phyloP scores from a whole-genome alignment of 1,140 invertebrate species.

The Leptopilina boulardi region DNA sequence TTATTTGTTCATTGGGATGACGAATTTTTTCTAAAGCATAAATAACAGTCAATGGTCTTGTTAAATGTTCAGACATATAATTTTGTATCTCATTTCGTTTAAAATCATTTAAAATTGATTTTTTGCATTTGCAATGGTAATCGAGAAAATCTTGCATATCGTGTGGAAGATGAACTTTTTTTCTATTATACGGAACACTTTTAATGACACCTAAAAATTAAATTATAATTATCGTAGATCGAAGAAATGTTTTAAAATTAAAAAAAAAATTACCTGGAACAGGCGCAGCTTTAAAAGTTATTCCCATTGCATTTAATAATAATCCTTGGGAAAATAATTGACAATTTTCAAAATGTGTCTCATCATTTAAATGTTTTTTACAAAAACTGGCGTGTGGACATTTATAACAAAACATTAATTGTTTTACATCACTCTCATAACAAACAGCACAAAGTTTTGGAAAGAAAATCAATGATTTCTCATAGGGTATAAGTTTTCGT shows the following conservation, averaged over 20 bases:
- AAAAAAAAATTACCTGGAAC: conserved; percentile 18
- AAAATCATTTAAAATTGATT: neutral
- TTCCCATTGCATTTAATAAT: neutral
- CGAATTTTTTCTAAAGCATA: conserved; percentile 30
- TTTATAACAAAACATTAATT: conserved; percentile 5
- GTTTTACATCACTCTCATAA: conserved; percentile 24
- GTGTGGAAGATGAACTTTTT: conserved; percentile 17
- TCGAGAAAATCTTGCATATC: conserved; percentile 8
- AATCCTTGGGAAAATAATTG: conserved; percentile 6
- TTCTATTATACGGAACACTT: neutral
- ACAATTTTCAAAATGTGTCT: conserved; percentile 14
- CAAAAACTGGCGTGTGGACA: conserved; percentile 35
- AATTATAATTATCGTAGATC: neutral
- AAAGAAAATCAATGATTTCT: conserved; percentile 37
- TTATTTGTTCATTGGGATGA: neutral
- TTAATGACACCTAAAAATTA: neutral
- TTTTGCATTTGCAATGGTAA: neutral
- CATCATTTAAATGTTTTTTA: neutral
- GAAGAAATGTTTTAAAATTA: neutral
- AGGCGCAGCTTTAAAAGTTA: neutral
- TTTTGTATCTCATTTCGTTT: neutral
- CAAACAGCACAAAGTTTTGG: conserved; percentile 32
- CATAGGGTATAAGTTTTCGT: conserved; percentile 30
- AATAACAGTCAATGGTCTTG: conserved; percentile 30
- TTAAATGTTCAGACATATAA: conserved; percentile 30